Base-by-base conservation (phyloP, 2,797 vertebrate species). In the Hippopotamyrus pictus region DNA sequence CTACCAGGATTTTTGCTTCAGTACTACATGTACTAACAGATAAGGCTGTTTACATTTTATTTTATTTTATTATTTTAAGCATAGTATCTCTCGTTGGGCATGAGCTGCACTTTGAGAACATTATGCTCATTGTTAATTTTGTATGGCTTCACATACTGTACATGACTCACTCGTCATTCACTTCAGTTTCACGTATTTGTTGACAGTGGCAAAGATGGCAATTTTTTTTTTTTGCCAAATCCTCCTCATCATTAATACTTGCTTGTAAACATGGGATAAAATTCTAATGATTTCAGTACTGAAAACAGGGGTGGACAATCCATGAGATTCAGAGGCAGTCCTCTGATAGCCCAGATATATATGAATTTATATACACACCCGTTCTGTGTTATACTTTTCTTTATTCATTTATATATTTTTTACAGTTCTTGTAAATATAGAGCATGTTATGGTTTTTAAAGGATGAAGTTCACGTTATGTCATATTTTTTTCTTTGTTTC, bases 11-110 rank as follows among this genome's bases (percentile, higher is more conserved):
- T 62, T 90, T 90, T 85, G 57, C 79, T 90, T 90, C 9, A 85
- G 65, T 87, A 92, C 79, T 89, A n/a, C n/a, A n/a, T n/a, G n/a
- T n/a, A 94, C 94, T 96, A 96, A 95, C 91, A 91, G 44, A 33
- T 88, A 41, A 59, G 87, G 90, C 86, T 87, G 87, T 86, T 90
- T 90, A 89, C 83, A n/a, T 79, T 79, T 46, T 79, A 94, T 93
- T 92, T 88, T 50, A 51, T 62, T 44, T 88, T 91, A 19, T 76
- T 76, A 90, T 91, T 89, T 88, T 83, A 33, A 88, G 62, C 76
- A 73, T 90, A 90, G 76, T 76, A 79, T 87, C 73, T 29, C 53
- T 54, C 25, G 41, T 87, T 87, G 88, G 44, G 89, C 89, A 89
- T 89, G 89, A 73, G 48, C 51, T 89, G 54, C 57, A 89, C 82